These are phyloP conservation scores for Monochamus alternatus DNA, from an alignment of 2,888 invertebrate species.

Conservation along the genomic window DNA sequence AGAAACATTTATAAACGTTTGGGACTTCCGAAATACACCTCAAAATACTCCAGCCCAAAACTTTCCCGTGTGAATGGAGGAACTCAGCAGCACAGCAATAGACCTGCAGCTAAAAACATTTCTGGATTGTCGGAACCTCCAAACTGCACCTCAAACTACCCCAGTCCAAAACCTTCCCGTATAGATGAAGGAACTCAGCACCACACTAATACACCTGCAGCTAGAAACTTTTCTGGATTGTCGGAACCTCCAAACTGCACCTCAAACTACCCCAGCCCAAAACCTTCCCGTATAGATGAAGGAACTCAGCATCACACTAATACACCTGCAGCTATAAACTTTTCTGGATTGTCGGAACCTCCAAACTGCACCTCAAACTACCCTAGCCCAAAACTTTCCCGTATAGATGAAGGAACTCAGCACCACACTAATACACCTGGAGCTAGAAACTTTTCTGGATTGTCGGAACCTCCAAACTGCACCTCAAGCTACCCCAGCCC, in stretches of 20 bases:
- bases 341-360: conserved; percentile 26
- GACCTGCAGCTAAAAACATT: no score
- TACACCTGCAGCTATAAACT: no score
- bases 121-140: conserved; percentile 26
- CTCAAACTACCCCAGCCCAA: conserved; percentile 17
- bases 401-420: no score
- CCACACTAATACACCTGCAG: no score
- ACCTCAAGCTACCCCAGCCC: conserved; percentile 14
- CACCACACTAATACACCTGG: no score
- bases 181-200: no score
- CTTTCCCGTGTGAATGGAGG: not conserved
- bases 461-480: conserved; percentile 27
- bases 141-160: conserved; percentile 20
- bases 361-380: conserved; percentile 19
- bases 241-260: conserved; percentile 27
- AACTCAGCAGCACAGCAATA: no score
- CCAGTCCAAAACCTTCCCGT: conserved; percentile 24
- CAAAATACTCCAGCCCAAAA: conserved; percentile 22
- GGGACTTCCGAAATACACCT: conserved; percentile 26
- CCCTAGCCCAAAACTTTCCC: conserved; percentile 26
- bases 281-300: conserved; percentile 6
- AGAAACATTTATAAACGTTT: conserved; percentile 19
- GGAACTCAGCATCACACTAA: no score
- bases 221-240: conserved; percentile 19
- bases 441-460: not conserved